Evolutionary conservation across 2,888 invertebrate genomes (phyloP), one percentile per base, ranked within the genome.

Genomic region (Stenichneumon culpator): DNA sequence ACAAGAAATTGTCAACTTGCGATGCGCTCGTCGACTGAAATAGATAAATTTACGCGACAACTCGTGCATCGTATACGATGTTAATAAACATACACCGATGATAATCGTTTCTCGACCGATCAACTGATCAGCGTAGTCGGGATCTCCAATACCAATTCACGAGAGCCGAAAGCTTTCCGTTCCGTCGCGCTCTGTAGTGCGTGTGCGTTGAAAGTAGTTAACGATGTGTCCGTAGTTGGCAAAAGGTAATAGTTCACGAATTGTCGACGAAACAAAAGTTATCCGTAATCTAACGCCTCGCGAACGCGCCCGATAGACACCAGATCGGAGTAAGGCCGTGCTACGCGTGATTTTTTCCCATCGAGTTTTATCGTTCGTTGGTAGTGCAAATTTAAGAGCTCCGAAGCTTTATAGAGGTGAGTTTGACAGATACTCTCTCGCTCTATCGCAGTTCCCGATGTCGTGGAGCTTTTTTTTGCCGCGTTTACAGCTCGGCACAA

Each of bases 151-250:
- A 52, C 52, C n/a, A 14, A 52, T 19, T n/a, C n/a, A 52, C 52
- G 52, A 16, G 16, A 97, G 89, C 93, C 52, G 52, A 16, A 16
- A 97, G 89, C 93, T 97, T 97, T 57, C 97, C 97, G 94, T 96
- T 95, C 69, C 94, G 93, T 81, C 97, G 93, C 96, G 96, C 96
- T 39, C 19, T 0, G 70, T 60, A 57, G 28, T 74, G 19, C 63
- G 44, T 47, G 47, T 63, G 74, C 44, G 50, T 47, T 19, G 28
- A 47, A 32, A 5, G 2, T 69, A 74, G 83, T 83, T 72, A 67
- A 47, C 44, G 79, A 83, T 83, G 79, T 74, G 83, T 83, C 74
- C 69, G 79, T 79, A 63, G 74, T 28, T 52, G 72, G 57, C 25
- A 57, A 57, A 57, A 16, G 44, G 44, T 16, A 57, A 60, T 47